Conservation (phyloP, 2,113 vertebrate species). For the Vulpes ferrilata region DNA sequence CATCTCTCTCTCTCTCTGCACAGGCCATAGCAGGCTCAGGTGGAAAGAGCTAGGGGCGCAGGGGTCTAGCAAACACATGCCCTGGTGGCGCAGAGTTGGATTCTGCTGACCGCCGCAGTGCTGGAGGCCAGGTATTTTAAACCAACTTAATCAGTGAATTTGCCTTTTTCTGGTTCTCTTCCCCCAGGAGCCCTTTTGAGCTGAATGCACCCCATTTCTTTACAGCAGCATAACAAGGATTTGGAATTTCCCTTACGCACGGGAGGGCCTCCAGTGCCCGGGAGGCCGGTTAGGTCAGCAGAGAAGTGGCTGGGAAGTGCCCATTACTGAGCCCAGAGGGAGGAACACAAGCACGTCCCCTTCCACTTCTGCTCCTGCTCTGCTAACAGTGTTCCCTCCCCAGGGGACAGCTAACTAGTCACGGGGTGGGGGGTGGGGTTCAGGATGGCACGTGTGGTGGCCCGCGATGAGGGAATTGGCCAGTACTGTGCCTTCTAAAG, state of each 20-base stretch:
- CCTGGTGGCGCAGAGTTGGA: too few species aligned
- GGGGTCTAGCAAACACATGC: neutral
- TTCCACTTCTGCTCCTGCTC: neutral
- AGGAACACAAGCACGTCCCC: neutral
- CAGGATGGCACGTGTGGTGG: neutral
- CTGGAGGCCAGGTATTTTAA: neutral
- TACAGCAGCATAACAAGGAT: neutral
- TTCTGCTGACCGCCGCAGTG: too few species aligned
- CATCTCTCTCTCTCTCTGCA: neutral
- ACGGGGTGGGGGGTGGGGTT: neutral
- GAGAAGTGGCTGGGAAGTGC: neutral
- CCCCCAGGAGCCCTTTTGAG: neutral
- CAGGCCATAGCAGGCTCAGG: neutral
- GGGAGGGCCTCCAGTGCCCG: neutral
- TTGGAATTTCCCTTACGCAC: neutral
- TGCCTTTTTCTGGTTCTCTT: neutral
- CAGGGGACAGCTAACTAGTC: neutral
- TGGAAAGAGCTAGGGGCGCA: neutral
- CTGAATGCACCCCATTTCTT: neutral
- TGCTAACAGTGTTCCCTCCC: neutral
- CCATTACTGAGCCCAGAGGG: neutral
- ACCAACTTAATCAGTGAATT: neutral
- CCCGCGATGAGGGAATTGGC: neutral
- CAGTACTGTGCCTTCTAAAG: too few species aligned
- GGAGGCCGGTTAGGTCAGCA: neutral